A percentile compares a stretch with the other conserved stretches of the same genome.
Conservation (phyloP, 2,888 invertebrate genomes). For the Polylopha cassiicola region DNA sequence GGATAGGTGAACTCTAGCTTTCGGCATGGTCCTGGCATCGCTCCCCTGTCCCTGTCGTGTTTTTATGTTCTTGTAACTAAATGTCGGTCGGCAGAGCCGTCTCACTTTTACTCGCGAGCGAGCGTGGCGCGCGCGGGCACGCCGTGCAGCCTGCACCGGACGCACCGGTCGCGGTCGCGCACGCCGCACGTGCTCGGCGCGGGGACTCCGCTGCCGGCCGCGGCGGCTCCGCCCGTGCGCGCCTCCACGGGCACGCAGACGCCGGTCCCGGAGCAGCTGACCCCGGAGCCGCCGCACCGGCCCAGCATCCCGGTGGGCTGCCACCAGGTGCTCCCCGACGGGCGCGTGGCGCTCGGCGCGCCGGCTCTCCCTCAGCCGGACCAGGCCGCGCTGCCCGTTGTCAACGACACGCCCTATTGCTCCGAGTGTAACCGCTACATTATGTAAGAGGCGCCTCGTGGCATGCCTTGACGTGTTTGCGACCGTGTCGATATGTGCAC, state of each 20-base stretch:
- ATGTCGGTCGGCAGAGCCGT: conserved; percentile 68
- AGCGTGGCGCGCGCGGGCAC: conserved; percentile 85
- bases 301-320: conserved; percentile 75
- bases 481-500: conserved; percentile 74
- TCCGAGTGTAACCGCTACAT: conserved; percentile 91
- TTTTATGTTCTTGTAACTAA: conserved; percentile 34
- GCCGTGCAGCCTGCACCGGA: conserved; percentile 77
- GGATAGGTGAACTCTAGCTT: too few species aligned
- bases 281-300: conserved; percentile 58
- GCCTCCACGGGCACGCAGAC: conserved; percentile 67
- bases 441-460: conserved; percentile 84
- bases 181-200: conserved; percentile 63
- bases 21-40: conserved; percentile 10
- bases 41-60: conserved; percentile 9
- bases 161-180: conserved; percentile 64
- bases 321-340: conserved; percentile 72
- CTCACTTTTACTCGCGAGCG: conserved; percentile 84
- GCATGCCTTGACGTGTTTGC: conserved; percentile 73
- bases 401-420: conserved; percentile 82
- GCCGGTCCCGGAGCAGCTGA: conserved; percentile 45
- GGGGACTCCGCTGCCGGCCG: conserved; percentile 56
- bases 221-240: conserved; percentile 34
- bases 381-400: conserved; percentile 57
- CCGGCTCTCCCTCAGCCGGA: conserved; percentile 40
- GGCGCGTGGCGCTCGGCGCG: conserved; percentile 68